phyloP scores from a whole-genome alignment of 2,888 invertebrate species.

The Acanthosepion pharaonis region DNA sequence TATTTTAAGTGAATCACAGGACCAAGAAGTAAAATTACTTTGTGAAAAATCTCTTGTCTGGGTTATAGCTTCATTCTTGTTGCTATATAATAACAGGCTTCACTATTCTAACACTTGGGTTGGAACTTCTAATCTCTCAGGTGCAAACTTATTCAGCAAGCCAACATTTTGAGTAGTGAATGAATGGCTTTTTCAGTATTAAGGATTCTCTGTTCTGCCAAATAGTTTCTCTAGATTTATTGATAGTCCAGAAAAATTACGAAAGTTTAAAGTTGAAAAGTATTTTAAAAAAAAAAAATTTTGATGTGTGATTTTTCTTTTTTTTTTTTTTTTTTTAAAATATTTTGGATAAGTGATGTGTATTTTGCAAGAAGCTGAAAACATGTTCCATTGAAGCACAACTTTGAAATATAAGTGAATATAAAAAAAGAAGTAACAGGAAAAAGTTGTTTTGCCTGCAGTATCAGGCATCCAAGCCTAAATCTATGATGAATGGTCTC shows the following conservation, averaged over 20 bases:
- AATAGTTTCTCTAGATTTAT: neutral
- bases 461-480: neutral
- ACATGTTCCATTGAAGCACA: neutral
- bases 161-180: neutral
- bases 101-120: neutral
- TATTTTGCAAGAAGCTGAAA: neutral
- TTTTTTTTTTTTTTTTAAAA: neutral
- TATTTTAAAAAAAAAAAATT: too few relatives aligned
- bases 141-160: neutral
- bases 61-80: neutral
- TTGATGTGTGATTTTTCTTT: too few relatives aligned
- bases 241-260: neutral
- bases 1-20: too few relatives aligned
- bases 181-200: neutral
- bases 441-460: neutral
- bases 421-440: neutral
- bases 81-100: neutral
- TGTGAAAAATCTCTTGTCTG: neutral
- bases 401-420: neutral
- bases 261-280: neutral
- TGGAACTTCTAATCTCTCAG: neutral
- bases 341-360: neutral
- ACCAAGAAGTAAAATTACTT: too few relatives aligned
- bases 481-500: neutral
- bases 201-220: neutral